phyloP scores from a whole-genome alignment of 2,888 invertebrate species.

The Sipunculus nudus region DNA sequence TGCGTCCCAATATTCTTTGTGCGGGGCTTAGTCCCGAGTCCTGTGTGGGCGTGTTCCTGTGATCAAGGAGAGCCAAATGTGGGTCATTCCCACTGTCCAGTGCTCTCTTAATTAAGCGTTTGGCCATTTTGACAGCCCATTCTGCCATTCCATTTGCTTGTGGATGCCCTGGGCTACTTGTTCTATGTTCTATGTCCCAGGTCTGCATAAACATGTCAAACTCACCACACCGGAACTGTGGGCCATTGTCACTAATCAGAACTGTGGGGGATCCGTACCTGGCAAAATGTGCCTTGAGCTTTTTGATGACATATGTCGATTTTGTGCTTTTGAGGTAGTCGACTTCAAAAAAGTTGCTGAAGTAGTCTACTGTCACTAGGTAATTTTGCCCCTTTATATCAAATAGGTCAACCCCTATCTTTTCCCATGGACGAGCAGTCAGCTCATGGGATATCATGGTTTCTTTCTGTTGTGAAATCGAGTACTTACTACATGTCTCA shows the following conservation, averaged over 20 bases:
- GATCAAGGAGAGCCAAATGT: too few relatives aligned
- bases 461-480: constrained; percentile 15
- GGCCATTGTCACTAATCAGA: constrained; percentile 6
- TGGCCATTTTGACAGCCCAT: not conserved
- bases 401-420: constrained; percentile 42
- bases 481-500: too few relatives aligned
- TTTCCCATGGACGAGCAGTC: constrained; percentile 38
- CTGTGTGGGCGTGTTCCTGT: too few relatives aligned
- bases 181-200: constrained; percentile 7
- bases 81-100: too few relatives aligned
- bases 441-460: constrained; percentile 23
- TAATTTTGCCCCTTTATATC: constrained; percentile 27
- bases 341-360: constrained; percentile 33
- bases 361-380: constrained; percentile 38
- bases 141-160: not conserved
- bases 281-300: constrained; percentile 10
- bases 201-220: not conserved
- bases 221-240: not conserved
- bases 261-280: constrained; percentile 8
- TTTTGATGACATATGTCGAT: constrained; percentile 25
- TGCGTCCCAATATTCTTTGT: too few relatives aligned
- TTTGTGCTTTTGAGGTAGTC: constrained; percentile 28
- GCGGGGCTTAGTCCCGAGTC: too few relatives aligned
- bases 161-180: not conserved
- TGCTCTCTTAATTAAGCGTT: too few relatives aligned